Evolutionary conservation across 1,140 invertebrate genomes (phyloP), one percentile per base, ranked within the genome.

Genomic region (Drosophila paulistorum): DNA sequence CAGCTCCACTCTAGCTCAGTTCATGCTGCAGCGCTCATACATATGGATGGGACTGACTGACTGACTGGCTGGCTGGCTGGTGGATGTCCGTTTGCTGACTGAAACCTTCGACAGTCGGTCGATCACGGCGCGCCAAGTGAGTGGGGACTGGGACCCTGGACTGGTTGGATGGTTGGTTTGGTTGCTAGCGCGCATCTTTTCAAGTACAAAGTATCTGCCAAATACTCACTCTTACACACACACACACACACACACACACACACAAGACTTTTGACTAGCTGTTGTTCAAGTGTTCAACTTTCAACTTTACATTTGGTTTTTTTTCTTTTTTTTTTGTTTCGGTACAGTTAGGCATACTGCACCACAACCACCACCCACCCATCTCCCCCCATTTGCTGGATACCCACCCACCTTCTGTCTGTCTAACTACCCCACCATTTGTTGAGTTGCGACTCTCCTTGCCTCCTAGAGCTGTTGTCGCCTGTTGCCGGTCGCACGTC

Each of bases 291-390:
- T 79, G 78, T 65, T 71, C 74, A 79, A 78, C 84, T 83, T 81
- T 87, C 83, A 87, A 87, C 83, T 87, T 87, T 87, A 73, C 78
- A 79, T 81, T 78, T 79, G 68, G 72, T 68, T 37, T 37, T 17
- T 17, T 17, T 0, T 17, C 0, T 60, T 54, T 68, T 41, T 48
- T 51, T 39, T 13, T 60, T 41, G 23, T 37, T 45, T 71, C 58
- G 63, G 60, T 79, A 77, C 81, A 83, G 81, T 84, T 84, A 84
- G 81, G 37, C 57, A 58, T 58, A n/a, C 55, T 26, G 14, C 23
- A 51, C 14, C 26, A 35, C 11, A 0, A 17, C 17, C 17, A 17
- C 23, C 23, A 26, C 2, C 23, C 9, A 4, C 17, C 51, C 11
- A 2, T 11, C 55, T n/a, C 30, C 33, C 30, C 57, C 57, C 26